A percentile compares a stretch with the other conserved stretches of the same genome.
These are phyloP conservation scores for Apteryx mantelli DNA, from an alignment of 2,113 vertebrate species.

Conservation along the genomic window DNA sequence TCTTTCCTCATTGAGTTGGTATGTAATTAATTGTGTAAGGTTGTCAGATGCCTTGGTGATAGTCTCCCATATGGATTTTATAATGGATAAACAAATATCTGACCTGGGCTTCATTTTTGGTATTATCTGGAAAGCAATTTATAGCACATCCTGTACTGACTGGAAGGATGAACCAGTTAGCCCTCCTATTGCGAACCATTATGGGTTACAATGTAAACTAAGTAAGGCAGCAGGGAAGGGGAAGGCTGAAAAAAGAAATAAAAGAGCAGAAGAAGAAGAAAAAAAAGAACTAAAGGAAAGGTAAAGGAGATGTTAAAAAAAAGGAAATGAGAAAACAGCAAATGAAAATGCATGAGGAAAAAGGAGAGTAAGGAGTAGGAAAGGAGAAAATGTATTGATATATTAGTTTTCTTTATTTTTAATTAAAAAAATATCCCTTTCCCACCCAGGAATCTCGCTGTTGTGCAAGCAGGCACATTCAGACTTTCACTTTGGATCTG, in stretches of 20 bases:
- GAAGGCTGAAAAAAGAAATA: neutral
- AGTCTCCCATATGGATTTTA: slow-evolving; percentile 3
- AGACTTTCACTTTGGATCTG: slow-evolving; percentile 35
- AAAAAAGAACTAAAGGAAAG: neutral
- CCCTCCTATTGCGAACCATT: neutral
- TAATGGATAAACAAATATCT: slow-evolving; percentile 31
- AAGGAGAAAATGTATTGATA: neutral
- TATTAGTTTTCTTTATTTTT: neutral
- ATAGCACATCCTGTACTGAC: neutral
- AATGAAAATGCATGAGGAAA: neutral
- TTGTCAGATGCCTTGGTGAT: slow-evolving; percentile 45
- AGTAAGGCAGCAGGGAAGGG: neutral
- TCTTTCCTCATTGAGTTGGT: slow-evolving; percentile 19
- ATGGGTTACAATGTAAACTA: neutral
- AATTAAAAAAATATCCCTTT: neutral
- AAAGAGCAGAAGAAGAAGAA: neutral
- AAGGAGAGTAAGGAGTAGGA: neutral
- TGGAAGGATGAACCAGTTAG: neutral
- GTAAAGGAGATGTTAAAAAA: neutral
- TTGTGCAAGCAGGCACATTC: slow-evolving; percentile 52
- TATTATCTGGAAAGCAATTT: slow-evolving; percentile 1
- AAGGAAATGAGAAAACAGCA: neutral
- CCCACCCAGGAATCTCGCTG: slow-evolving; percentile 17
- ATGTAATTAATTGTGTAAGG: neutral
- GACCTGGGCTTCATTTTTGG: neutral